phyloP scores from a whole-genome alignment of 2,888 invertebrate species.

The Poecilobothrus nobilitatus region DNA sequence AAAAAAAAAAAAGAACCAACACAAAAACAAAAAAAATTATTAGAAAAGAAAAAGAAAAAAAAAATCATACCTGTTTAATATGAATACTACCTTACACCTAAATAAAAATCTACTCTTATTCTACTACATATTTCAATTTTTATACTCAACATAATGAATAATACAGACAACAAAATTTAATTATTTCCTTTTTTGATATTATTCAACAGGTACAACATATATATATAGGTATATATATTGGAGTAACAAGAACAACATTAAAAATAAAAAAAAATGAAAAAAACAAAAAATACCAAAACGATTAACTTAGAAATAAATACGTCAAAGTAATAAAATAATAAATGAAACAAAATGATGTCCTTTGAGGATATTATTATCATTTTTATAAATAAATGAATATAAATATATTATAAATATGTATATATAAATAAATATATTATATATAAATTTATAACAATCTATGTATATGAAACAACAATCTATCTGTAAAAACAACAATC shows the following conservation, averaged over 20 bases:
- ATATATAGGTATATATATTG: too few relatives aligned
- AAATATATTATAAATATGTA: not conserved
- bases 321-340: slow-evolving; percentile 6
- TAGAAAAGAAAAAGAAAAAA: too few relatives aligned
- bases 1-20: too few relatives aligned
- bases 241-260: too few relatives aligned
- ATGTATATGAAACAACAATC: too few relatives aligned
- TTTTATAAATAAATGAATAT: not conserved
- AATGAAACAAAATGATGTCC: slow-evolving; percentile 4
- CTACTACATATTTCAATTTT: too few relatives aligned
- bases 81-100: too few relatives aligned
- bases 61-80: not conserved
- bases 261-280: too few relatives aligned
- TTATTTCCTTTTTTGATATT: slow-evolving; percentile 1
- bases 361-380: not conserved
- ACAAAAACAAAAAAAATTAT: too few relatives aligned
- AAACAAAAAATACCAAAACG: not conserved
- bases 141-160: not conserved
- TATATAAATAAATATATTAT: not conserved
- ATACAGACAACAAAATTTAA: not conserved
- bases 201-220: not conserved
- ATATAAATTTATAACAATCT: too few relatives aligned
- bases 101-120: too few relatives aligned
- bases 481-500: too few relatives aligned
- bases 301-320: not conserved